These are phyloP conservation scores for Poeciliopsis turrubarensis DNA, from an alignment of 2,113 vertebrate species.

Conservation along the genomic window DNA sequence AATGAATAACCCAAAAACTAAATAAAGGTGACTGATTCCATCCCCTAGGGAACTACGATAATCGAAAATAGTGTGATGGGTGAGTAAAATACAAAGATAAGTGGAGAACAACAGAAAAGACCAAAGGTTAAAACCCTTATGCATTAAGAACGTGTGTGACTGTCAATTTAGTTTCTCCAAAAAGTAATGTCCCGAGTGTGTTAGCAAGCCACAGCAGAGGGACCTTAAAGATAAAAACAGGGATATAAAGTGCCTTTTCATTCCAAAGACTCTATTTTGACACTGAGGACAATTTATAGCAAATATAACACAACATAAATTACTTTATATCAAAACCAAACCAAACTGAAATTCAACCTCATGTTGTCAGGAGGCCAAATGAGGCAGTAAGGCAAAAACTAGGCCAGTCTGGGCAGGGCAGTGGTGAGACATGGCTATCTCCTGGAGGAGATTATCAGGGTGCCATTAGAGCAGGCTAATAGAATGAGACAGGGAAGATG, in stretches of 20 bases:
- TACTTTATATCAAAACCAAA: neutral
- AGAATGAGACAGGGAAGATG: slow-evolving; percentile 65
- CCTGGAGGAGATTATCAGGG: slow-evolving; percentile 65
- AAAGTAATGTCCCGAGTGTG: neutral
- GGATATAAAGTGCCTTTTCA: neutral
- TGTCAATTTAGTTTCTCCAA: too few species aligned
- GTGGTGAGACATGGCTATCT: slow-evolving; percentile 36
- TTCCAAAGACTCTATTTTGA: neutral
- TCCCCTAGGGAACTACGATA: neutral
- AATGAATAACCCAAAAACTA: neutral
- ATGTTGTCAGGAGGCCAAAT: slow-evolving; percentile 32
- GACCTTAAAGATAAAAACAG: neutral
- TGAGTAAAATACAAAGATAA: neutral
- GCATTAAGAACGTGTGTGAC: neutral
- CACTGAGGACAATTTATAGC: neutral
- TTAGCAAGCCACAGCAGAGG: neutral
- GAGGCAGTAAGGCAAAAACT: slow-evolving; percentile 56
- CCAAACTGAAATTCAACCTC: slow-evolving; percentile 10
- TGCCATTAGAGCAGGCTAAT: slow-evolving; percentile 70
- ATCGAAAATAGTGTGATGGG: neutral
- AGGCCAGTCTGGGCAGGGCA: slow-evolving; percentile 53
- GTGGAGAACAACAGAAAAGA: neutral
- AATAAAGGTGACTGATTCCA: neutral
- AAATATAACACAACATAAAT: neutral
- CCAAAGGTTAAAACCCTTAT: neutral